Conservation (phyloP, 2,888 invertebrate genomes). For the Mongoloraphidia duomilia region DNA sequence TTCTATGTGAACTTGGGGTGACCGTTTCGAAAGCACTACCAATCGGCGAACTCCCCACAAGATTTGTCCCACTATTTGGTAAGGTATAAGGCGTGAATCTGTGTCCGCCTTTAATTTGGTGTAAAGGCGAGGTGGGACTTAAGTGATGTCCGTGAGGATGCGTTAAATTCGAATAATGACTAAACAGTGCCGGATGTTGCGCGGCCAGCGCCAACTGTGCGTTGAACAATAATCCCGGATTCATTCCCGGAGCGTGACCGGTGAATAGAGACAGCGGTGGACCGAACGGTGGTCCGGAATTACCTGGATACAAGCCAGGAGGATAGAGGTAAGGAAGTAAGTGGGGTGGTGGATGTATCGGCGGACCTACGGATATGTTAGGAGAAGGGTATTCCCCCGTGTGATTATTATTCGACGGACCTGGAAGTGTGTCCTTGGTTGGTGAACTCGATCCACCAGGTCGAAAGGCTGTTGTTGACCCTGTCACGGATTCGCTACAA, state of each 20-base stretch:
- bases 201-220: slow-evolving; percentile 78
- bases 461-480: slow-evolving; percentile 28
- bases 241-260: slow-evolving; percentile 51
- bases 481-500: slow-evolving; percentile 48
- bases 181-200: slow-evolving; percentile 66
- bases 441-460: slow-evolving; percentile 33
- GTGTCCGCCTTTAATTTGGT: slow-evolving; percentile 56
- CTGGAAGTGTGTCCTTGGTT: slow-evolving; percentile 33
- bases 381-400: slow-evolving; percentile 62
- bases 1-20: slow-evolving; percentile 58
- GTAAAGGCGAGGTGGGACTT: slow-evolving; percentile 43
- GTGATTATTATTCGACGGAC: slow-evolving; percentile 38
- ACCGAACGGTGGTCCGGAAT: slow-evolving; percentile 41
- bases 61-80: slow-evolving; percentile 38
- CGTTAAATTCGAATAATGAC: slow-evolving; percentile 49
- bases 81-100: slow-evolving; percentile 83
- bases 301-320: slow-evolving; percentile 67
- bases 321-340: slow-evolving; percentile 87
- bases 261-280: slow-evolving; percentile 48
- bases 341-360: slow-evolving; percentile 79
- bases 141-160: slow-evolving; percentile 46
- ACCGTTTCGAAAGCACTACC: slow-evolving; percentile 85
- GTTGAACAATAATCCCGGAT: slow-evolving; percentile 75
- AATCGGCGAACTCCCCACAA: slow-evolving; percentile 40
- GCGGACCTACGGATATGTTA: slow-evolving; percentile 87